Evolutionary conservation across 2,888 invertebrate genomes (phyloP), one percentile per base, ranked within the genome.

Genomic region (Meghimatium bilineatum): DNA sequence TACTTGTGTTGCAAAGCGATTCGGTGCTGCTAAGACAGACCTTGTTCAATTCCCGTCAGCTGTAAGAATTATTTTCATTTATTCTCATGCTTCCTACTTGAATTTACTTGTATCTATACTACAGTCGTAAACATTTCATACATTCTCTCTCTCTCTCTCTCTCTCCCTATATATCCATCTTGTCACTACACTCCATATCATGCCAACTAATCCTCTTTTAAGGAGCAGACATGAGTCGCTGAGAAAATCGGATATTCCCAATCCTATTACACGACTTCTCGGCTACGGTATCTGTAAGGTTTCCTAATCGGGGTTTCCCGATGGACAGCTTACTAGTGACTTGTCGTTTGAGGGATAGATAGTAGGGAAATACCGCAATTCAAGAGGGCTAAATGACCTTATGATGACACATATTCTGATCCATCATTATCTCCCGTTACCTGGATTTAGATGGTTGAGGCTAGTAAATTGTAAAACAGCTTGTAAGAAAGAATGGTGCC

Each of bases 221-320:
- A 38, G 49, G 34, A 36, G 14, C 80, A 71, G 80, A 80, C 80
- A 56, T 69, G 49, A 80, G 29, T 44, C 80, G 23, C 32, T 32
- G 49, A 34, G 32, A 80, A 52, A 80, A 80, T 71, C 80, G 80
- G 80, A 80, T 80, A 49, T 80, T 72, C n/a, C 60, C 80, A 80
- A 80, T 80, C 80, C 80, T 80, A 80, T 80, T 80, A 80, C 49
- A 49, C n/a, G 71, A 49, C 34, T 63, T 34, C n/a, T 20, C 66
- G 26, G 63, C 60, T 36, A 14, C 67, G 8, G 1, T 71, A 71
- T 52, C 80, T 80, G 56, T 26, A 80, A 23, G 80, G 80, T 34
- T 80, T 69, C 71, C 36, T 34, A 71, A 23, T n/a, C 67, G 80
- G 80, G 34, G 20, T 52, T 80, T 26, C 71, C 80, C 52, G 26